These are phyloP conservation scores for Achroia grisella DNA, from an alignment of 1,140 invertebrate species.

Conservation along the genomic window DNA sequence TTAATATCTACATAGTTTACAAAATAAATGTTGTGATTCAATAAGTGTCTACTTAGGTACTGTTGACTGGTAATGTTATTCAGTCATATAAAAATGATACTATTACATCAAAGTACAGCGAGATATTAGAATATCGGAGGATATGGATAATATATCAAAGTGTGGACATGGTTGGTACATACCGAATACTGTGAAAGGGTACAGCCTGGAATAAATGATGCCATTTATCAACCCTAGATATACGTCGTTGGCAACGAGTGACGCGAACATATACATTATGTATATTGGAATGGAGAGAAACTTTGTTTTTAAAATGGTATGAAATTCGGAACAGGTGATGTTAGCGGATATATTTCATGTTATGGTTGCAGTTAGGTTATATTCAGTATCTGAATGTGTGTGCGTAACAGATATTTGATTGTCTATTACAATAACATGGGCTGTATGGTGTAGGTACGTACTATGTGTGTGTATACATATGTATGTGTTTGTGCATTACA, in stretches of 20 bases:
- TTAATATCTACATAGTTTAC: no score
- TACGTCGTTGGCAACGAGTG: conserved; percentile 10
- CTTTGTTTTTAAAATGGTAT: conserved; percentile 10
- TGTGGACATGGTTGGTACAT: conserved; percentile 4
- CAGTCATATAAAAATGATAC: no score
- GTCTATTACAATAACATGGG: no score
- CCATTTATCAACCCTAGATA: conserved; percentile 12
- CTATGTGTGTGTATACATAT: no score
- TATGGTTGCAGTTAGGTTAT: background rate
- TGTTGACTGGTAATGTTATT: no score
- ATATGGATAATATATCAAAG: background rate
- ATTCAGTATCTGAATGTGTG: background rate
- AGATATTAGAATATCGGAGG: no score
- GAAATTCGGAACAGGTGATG: conserved; percentile 13
- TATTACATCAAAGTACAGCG: no score
- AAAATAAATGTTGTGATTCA: no score
- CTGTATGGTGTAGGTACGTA: no score
- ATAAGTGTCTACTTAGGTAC: no score
- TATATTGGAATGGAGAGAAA: background rate
- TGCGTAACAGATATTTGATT: no score
- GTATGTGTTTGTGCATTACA: no score
- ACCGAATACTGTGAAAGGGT: conserved; percentile 9
- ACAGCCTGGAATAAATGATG: conserved; percentile 11
- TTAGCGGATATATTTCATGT: conserved; percentile 8
- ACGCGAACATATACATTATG: conserved; percentile 7